These are phyloP conservation scores for Microplitis demolitor DNA, from an alignment of 1,140 invertebrate species.

Conservation along the genomic window DNA sequence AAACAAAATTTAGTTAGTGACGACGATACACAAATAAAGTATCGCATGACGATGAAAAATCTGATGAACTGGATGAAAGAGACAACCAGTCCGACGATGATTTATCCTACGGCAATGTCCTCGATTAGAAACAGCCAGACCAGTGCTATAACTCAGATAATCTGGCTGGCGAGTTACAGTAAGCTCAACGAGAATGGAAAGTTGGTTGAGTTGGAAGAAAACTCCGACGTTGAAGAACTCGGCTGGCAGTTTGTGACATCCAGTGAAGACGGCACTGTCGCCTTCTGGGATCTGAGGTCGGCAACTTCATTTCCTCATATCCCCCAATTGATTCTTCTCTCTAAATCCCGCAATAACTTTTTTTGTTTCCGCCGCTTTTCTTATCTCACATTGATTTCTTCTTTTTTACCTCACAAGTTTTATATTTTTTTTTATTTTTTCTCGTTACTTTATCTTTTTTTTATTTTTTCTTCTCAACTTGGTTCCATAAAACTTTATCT, in stretches of 20 bases:
- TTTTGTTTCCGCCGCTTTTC: neutral
- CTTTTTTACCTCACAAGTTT: neutral
- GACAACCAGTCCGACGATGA: constrained; percentile 60
- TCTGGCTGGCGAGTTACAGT: constrained; percentile 69
- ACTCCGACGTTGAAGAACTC: constrained; percentile 47
- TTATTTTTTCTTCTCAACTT: constrained; percentile 13
- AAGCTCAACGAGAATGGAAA: constrained; percentile 67
- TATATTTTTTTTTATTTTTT: neutral
- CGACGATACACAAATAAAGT: constrained; percentile 66
- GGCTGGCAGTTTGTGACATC: constrained; percentile 69
- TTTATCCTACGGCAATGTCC: constrained; percentile 67
- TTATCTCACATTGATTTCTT: constrained; percentile 3
- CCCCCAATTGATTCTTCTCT: constrained; percentile 15
- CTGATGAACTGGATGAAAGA: constrained; percentile 73
- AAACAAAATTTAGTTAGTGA: constrained; percentile 69
- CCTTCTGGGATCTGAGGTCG: constrained; percentile 72
- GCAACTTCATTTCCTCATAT: constrained; percentile 12
- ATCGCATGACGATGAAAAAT: constrained; percentile 66
- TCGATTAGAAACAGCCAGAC: constrained; percentile 67
- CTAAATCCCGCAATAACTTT: neutral
- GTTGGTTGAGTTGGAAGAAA: constrained; percentile 52
- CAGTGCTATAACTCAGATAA: constrained; percentile 67
- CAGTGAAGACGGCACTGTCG: constrained; percentile 69
- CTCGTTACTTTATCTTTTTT: constrained; percentile 4
- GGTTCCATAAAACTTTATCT: constrained; percentile 15